Percentiles rank a stretch among this genome's conserved stretches.
Evolutionary conservation across 2,113 vertebrate genomes (phyloP).

Genomic region (Microtus oregoni): DNA sequence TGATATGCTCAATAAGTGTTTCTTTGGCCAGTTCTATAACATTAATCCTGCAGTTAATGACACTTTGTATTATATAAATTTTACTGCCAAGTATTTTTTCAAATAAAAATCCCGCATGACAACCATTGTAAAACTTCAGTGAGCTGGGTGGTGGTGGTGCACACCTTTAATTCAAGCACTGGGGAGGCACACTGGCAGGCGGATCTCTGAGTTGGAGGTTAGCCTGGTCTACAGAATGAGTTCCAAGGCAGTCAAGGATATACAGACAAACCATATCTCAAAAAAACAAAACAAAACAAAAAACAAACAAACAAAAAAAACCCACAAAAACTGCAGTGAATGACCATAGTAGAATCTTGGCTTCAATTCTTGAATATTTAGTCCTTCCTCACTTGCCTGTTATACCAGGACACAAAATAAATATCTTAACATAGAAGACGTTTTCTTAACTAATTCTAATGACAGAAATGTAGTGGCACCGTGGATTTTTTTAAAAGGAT

Average conservation of each 20-base stretch:
- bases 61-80: not conserved
- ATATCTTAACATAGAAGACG: not conserved
- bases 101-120: not conserved
- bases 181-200: no score
- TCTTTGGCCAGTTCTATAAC: not conserved
- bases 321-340: not conserved
- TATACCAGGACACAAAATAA: not conserved
- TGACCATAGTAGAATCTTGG: not conserved
- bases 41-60: not conserved
- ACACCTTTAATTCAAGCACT: no score
- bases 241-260: no score
- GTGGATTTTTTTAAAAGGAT: not conserved
- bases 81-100: not conserved
- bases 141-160: no score
- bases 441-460: not conserved
- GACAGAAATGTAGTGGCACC: not conserved
- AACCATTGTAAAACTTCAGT: no score
- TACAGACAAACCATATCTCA: no score
- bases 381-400: not conserved
- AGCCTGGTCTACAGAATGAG: no score
- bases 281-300: no score
- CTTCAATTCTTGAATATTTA: constrained; percentile 7
- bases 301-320: no score
- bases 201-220: no score
- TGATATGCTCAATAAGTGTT: not conserved